Conservation (phyloP, 2,888 invertebrate species). For the Drosophila prostipennis region DNA sequence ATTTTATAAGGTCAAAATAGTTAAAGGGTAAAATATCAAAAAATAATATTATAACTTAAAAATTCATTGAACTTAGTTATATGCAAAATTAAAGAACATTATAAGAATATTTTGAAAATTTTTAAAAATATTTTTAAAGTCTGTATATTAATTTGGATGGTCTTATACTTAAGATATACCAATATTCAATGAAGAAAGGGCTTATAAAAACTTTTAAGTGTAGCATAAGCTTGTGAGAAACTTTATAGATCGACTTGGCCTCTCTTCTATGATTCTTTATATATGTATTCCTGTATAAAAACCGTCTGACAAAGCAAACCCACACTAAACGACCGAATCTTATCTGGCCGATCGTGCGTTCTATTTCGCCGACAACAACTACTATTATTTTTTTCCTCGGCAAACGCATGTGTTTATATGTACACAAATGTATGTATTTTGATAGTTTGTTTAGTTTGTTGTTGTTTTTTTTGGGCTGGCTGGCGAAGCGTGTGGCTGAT, state of each 20-base stretch:
- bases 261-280: slow-evolving; percentile 3
- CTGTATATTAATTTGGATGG: not conserved
- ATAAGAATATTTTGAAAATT: too few relatives aligned
- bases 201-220: slow-evolving; percentile 4
- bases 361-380: slow-evolving; percentile 54
- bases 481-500: slow-evolving; percentile 44
- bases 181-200: too few relatives aligned
- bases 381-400: slow-evolving; percentile 15
- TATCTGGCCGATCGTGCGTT: slow-evolving; percentile 71
- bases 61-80: too few relatives aligned
- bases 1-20: not conserved
- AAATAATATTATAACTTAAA: too few relatives aligned
- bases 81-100: too few relatives aligned
- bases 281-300: not conserved
- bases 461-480: slow-evolving; percentile 44
- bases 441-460: slow-evolving; percentile 36
- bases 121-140: too few relatives aligned
- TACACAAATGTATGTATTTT: slow-evolving; percentile 25
- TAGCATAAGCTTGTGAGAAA: slow-evolving; percentile 2
- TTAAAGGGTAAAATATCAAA: too few relatives aligned
- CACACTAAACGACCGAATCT: slow-evolving; percentile 52
- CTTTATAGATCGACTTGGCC: not conserved
- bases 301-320: slow-evolving; percentile 41
- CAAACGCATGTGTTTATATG: slow-evolving; percentile 57
- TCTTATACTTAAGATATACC: too few relatives aligned